Percentiles rank a stretch among this genome's conserved stretches.
Evolutionary conservation across 1,140 invertebrate species (phyloP).

Genomic region (Ericerus pela): DNA sequence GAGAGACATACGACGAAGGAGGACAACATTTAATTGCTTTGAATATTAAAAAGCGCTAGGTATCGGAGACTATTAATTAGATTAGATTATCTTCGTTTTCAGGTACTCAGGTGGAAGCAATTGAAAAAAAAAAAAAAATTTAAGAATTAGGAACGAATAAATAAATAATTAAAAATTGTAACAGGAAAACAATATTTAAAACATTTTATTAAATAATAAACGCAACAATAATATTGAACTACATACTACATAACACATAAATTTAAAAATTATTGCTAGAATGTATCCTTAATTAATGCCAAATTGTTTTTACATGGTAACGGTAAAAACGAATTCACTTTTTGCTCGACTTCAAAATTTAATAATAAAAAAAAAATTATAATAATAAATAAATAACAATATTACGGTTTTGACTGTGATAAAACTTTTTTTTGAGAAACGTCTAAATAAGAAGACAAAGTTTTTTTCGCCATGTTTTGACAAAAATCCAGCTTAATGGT

Average conservation of each 20-base stretch:
- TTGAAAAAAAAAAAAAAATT: no score
- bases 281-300: neutral
- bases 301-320: neutral
- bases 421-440: neutral
- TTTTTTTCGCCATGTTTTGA: neutral
- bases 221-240: conserved; percentile 6
- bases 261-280: conserved; percentile 10
- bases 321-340: neutral
- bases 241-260: conserved; percentile 10
- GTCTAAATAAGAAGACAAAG: neutral
- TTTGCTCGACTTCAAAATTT: neutral
- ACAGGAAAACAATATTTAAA: conserved; percentile 7
- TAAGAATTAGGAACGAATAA: no score
- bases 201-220: conserved; percentile 8
- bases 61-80: no score
- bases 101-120: no score
- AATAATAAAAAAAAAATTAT: neutral
- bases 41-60: no score
- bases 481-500: neutral
- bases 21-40: no score
- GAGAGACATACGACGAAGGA: no score
- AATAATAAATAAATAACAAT: neutral
- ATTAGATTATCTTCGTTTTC: no score
- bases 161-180: neutral
- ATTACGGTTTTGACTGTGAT: neutral